These are phyloP conservation scores for Lutjanus erythropterus DNA, from an alignment of 2,113 vertebrate species.

Conservation along the genomic window DNA sequence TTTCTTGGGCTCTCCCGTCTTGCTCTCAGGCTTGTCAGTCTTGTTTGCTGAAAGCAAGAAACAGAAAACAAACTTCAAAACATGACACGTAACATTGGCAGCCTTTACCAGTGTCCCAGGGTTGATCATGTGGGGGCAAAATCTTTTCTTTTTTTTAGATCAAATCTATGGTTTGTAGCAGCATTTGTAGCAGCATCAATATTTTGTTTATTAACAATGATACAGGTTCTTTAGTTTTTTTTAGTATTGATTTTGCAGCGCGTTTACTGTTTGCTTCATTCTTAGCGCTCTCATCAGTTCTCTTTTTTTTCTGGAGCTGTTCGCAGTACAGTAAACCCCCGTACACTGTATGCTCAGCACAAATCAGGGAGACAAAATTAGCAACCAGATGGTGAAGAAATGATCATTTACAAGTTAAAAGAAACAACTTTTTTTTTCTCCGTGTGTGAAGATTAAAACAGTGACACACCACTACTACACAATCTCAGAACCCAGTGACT, in stretches of 20 bases:
- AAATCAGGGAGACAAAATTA: not conserved
- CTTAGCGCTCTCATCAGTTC: not conserved
- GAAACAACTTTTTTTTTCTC: not conserved
- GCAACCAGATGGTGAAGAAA: not conserved
- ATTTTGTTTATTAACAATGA: not conserved
- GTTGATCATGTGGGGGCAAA: not conserved
- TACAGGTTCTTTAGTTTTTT: not conserved
- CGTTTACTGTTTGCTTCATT: not conserved
- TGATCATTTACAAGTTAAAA: not conserved
- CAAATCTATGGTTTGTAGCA: not conserved
- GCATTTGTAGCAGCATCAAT: too few relatives aligned
- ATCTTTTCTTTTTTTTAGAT: not conserved
- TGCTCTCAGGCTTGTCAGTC: slow-evolving; percentile 90
- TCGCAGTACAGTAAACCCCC: not conserved
- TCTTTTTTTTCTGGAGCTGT: not conserved
- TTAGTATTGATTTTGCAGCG: not conserved
- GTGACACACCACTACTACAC: too few relatives aligned
- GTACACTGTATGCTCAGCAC: not conserved
- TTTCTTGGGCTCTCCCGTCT: slow-evolving; percentile 89
- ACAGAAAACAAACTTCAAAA: not conserved
- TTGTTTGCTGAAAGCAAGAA: slow-evolving; percentile 77
- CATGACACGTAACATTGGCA: not conserved
- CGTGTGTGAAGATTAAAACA: not conserved
- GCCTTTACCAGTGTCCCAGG: not conserved
- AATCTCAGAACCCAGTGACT: too few relatives aligned